phyloP scores from a whole-genome alignment of 2,797 vertebrate genomes.

The Propithecus deckenii region DNA sequence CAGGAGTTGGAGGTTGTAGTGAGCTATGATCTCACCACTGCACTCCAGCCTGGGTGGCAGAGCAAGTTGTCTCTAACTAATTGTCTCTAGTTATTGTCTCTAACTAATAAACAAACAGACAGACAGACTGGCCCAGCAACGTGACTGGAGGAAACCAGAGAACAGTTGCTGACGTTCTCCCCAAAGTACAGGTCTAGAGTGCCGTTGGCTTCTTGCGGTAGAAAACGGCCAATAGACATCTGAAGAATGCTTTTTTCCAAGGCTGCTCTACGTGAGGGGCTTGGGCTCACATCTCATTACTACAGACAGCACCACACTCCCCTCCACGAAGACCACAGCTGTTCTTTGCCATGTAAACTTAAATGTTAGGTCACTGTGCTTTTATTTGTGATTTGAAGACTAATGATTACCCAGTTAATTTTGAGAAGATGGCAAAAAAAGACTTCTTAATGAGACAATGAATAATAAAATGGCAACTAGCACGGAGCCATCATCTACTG shows the following conservation, averaged over 20 bases:
- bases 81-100: neutral
- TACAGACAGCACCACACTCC: fast-evolving
- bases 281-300: neutral
- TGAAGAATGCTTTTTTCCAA: neutral
- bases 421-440: neutral
- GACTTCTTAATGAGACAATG: neutral
- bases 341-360: neutral
- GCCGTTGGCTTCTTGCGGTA: neutral
- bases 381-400: neutral
- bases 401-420: neutral
- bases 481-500: neutral
- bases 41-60: neutral
- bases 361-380: neutral
- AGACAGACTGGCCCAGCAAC: neutral
- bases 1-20: neutral
- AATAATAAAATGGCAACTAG: neutral
- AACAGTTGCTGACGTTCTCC: neutral
- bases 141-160: neutral
- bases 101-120: neutral
- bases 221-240: fast-evolving
- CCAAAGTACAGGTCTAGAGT: neutral
- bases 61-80: neutral
- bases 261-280: fast-evolving
- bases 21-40: neutral
- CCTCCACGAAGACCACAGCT: neutral